Evolutionary conservation across 2,113 vertebrate genomes (phyloP), one percentile per base, ranked within the genome.

Genomic region (Salvelinus namaycush): DNA sequence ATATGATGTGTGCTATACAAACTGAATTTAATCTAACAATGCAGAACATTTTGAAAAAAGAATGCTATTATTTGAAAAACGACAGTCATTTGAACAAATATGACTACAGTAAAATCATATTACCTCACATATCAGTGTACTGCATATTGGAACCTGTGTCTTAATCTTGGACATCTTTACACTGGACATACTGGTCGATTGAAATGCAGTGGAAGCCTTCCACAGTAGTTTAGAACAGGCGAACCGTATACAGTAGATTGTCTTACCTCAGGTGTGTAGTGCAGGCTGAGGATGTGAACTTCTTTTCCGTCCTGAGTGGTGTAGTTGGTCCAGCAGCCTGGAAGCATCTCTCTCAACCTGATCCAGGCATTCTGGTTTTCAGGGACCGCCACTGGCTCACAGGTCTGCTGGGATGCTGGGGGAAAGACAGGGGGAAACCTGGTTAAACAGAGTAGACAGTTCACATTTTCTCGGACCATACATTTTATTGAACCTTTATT

Each of bases 221-320:
- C 8, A 16, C 68, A 65, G 22, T 12, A 13, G 51, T 27, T n/a
- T 71, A 22, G 60, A 8, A n/a, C n/a, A 20, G n/a, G 62, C 59
- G 3, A 51, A 39, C 14, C 9, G 20, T 26, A 9, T 8, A 54
- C 51, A 16, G n/a, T 62, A 62, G 18, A 20, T 16, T 22, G 27
- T 34, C 73, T 34, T 67, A 81, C 82, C 70, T 4, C 22, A 49
- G 48, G 1, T 11, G 20, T 1, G 83, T 87, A 89, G 72, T 81
- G 73, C 74, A 96, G 0, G 27, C 83, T 89, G 75, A 99, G 81
- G 81, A 99, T 60, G 2, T 96, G 96, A 67, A 97, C 93, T 85
- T 97, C 95, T 0, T 8, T 67, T 5, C 1, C 0, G 0, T 87
- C 68, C 0, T 24, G 1, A 5, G 49, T 0, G 2, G 84, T 77